Conservation (phyloP, 2,797 vertebrate genomes). For the Gallinago stenura region DNA sequence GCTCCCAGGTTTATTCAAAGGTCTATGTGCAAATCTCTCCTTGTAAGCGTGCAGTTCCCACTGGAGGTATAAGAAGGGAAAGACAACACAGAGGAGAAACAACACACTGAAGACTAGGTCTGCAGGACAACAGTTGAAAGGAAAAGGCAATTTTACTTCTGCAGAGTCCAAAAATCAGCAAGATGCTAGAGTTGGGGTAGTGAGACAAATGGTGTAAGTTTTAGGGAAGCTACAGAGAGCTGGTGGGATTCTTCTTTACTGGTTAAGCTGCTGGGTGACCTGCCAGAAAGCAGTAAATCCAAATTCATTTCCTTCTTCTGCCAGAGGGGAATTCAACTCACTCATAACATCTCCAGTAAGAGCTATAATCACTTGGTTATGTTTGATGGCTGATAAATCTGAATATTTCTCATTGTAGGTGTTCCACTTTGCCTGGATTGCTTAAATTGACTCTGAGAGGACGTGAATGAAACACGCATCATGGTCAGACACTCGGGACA, state of each 20-base stretch:
- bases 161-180: background rate
- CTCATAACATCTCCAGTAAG: background rate
- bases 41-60: rapidly evolving
- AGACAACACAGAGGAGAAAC: background rate
- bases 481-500: background rate
- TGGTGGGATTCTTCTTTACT: background rate
- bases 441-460: background rate
- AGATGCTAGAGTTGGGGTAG: background rate
- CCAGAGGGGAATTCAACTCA: background rate
- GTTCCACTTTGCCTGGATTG: background rate
- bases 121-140: background rate
- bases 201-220: background rate
- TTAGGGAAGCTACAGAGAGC: background rate
- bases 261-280: background rate
- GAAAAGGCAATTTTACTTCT: background rate
- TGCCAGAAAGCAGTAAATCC: background rate
- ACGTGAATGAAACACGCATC: background rate
- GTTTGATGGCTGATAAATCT: background rate
- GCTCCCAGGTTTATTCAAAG: background rate
- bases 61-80: background rate
- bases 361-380: background rate
- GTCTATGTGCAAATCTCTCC: background rate
- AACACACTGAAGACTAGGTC: background rate
- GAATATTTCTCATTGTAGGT: background rate
- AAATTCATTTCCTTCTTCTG: background rate